Evolutionary conservation across 2,888 invertebrate genomes (phyloP).

Genomic region (Sarcophaga rosellei): DNA sequence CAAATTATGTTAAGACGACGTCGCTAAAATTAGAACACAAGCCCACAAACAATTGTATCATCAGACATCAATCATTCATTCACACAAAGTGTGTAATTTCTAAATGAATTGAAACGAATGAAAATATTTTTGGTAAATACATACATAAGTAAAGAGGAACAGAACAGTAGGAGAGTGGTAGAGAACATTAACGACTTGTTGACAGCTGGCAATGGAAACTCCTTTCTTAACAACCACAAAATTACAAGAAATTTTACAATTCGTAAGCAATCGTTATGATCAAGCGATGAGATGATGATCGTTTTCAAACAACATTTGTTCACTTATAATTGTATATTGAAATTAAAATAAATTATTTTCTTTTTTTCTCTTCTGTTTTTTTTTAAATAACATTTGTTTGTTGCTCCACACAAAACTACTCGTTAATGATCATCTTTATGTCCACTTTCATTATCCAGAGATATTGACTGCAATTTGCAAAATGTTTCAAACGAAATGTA

Average conservation of each 20-base stretch:
- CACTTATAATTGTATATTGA: slow-evolving; percentile 30
- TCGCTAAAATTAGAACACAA: slow-evolving; percentile 4
- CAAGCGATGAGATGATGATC: not conserved
- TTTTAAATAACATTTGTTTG: slow-evolving; percentile 41
- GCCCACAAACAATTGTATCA: not conserved
- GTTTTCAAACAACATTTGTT: slow-evolving; percentile 22
- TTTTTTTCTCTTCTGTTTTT: too few relatives aligned
- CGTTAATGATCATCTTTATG: slow-evolving; percentile 41
- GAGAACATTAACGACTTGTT: slow-evolving; percentile 62
- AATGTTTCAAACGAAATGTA: slow-evolving; percentile 21
- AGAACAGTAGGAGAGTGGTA: not conserved
- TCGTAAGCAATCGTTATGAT: not conserved
- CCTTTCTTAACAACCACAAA: slow-evolving; percentile 66
- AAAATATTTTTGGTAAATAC: not conserved
- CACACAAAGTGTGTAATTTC: slow-evolving; percentile 20
- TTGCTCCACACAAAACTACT: not conserved
- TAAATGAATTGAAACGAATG: too few relatives aligned
- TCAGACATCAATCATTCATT: slow-evolving; percentile 37
- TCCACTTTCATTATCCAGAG: not conserved
- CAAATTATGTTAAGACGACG: slow-evolving; percentile 45
- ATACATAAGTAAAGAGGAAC: not conserved
- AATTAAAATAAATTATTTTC: slow-evolving; percentile 13
- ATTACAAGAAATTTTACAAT: slow-evolving; percentile 39
- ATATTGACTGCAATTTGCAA: slow-evolving; percentile 26
- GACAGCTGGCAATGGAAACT: slow-evolving; percentile 62